These are phyloP conservation scores for Sesamia inferens DNA, from an alignment of 2,888 invertebrate genomes.

Conservation along the genomic window DNA sequence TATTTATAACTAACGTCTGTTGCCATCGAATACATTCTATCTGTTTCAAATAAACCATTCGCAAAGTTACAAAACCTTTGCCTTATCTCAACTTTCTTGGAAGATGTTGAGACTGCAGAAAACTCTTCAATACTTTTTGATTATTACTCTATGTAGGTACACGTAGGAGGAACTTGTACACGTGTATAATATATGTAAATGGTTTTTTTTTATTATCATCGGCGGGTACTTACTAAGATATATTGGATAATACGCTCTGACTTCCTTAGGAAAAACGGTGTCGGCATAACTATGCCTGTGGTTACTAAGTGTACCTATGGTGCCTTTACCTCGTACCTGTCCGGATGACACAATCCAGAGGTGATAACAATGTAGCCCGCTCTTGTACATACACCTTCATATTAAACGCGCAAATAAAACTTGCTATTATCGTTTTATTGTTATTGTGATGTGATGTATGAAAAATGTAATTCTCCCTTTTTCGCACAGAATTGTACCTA, in stretches of 20 bases:
- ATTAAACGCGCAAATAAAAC: constrained; percentile 60
- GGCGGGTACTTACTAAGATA: constrained; percentile 22
- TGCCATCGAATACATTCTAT: constrained; percentile 36
- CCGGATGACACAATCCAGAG: constrained; percentile 49
- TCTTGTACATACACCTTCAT: constrained; percentile 49
- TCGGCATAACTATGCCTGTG: constrained; percentile 34
- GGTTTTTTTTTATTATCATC: constrained; percentile 37
- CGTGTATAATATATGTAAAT: constrained; percentile 9
- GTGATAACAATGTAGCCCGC: constrained; percentile 54
- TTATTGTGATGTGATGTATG: constrained; percentile 68
- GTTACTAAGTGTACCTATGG: constrained; percentile 25
- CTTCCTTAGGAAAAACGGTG: constrained; percentile 41
- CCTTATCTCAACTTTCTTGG: constrained; percentile 35
- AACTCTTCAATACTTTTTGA: constrained; percentile 20
- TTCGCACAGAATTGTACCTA: constrained; percentile 64
- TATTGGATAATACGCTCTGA: constrained; percentile 32
- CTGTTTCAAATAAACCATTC: constrained; percentile 33
- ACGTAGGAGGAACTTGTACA: not conserved
- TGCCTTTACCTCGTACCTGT: constrained; percentile 32
- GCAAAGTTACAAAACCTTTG: constrained; percentile 39
- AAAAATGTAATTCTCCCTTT: constrained; percentile 65
- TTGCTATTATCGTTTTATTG: constrained; percentile 66
- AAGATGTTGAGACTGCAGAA: constrained; percentile 38
- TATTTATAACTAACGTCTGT: constrained; percentile 49
- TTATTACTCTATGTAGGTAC: constrained; percentile 7